Conservation (phyloP, 2,113 vertebrate genomes). For the Cololabis saira region DNA sequence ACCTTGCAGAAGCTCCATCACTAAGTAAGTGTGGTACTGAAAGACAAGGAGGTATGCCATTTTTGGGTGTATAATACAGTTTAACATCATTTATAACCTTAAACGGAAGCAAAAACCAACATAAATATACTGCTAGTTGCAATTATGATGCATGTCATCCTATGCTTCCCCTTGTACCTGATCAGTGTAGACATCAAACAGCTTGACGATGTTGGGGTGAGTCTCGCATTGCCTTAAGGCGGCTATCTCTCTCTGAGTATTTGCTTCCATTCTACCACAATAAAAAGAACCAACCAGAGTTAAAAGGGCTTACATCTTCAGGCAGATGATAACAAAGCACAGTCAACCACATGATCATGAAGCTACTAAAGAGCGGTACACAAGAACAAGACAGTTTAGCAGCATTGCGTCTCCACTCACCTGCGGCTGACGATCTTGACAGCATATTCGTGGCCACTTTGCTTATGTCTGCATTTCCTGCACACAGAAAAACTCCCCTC, state of each 20-base stretch:
- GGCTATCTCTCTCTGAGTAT: conserved; percentile 89
- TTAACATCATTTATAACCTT: background rate
- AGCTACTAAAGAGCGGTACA: background rate
- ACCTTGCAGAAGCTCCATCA: conserved; percentile 89
- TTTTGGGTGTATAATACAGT: background rate
- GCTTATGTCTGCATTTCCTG: conserved; percentile 87
- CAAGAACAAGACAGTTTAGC: background rate
- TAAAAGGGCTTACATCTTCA: background rate
- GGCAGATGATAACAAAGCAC: background rate
- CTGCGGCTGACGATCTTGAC: conserved; percentile 93
- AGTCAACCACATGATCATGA: background rate
- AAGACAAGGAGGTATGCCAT: background rate
- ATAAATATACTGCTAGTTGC: background rate
- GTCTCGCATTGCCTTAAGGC: conserved; percentile 88
- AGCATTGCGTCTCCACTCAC: conserved; percentile 63
- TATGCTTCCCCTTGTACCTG: conserved; percentile 80
- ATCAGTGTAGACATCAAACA: conserved; percentile 89
- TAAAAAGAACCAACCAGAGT: background rate
- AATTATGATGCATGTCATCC: background rate
- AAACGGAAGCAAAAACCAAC: background rate
- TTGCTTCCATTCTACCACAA: conserved; percentile 86
- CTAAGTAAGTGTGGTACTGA: conserved; percentile 90
- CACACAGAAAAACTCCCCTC: conserved; percentile 93
- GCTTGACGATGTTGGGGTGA: conserved; percentile 89
- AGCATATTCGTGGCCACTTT: conserved; percentile 86